Evolutionary conservation across 2,888 invertebrate genomes (phyloP).

Genomic region (Leptinotarsa rubiginosa): DNA sequence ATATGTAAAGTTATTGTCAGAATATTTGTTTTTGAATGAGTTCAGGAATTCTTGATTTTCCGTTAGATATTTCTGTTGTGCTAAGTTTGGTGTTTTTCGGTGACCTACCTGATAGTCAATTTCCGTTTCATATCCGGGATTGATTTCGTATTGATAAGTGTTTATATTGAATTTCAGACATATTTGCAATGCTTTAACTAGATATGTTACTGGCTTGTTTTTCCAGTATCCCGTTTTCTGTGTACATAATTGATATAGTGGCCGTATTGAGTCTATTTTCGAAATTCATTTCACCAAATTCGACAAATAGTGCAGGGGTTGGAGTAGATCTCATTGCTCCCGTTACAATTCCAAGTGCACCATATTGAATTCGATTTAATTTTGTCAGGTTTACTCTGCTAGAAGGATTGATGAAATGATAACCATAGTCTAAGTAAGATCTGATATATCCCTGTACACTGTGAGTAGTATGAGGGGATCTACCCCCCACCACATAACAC

Average conservation of each 20-base stretch:
- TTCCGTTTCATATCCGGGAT: not conserved
- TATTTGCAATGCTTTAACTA: not conserved
- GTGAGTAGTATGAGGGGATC: slow-evolving; percentile 24
- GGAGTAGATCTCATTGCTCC: slow-evolving; percentile 17
- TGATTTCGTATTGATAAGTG: not conserved
- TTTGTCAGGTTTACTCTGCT: slow-evolving; percentile 4
- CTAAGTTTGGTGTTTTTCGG: not conserved
- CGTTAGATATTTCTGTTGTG: not conserved
- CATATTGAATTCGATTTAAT: slow-evolving; percentile 21
- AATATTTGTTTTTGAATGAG: not conserved
- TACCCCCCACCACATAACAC: slow-evolving; percentile 30
- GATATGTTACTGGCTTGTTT: not conserved
- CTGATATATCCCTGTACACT: slow-evolving; percentile 27
- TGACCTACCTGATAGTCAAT: not conserved
- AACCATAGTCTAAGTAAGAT: slow-evolving; percentile 30
- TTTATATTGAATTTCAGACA: not conserved
- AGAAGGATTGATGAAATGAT: not conserved
- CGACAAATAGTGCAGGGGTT: not conserved
- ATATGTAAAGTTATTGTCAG: not conserved
- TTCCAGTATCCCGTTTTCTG: not conserved
- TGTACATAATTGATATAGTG: not conserved
- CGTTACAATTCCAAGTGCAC: slow-evolving; percentile 14
- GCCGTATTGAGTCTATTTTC: not conserved
- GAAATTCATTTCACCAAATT: slow-evolving; percentile 6
- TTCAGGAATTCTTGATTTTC: not conserved